These are phyloP conservation scores for Belgica antarctica DNA, from an alignment of 2,888 invertebrate species.

Conservation along the genomic window DNA sequence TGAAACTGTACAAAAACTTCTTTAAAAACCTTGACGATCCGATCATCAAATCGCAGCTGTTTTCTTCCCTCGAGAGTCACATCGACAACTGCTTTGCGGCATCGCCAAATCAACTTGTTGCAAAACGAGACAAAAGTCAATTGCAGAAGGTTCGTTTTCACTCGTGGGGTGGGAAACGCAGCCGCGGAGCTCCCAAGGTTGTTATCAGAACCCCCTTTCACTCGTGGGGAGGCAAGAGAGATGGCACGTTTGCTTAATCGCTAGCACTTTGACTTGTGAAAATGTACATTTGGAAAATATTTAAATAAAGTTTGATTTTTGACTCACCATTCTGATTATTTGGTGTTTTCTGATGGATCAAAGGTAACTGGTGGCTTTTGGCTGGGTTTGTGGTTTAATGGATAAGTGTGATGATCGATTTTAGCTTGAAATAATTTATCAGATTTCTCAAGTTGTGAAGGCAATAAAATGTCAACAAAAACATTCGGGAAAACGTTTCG, in stretches of 20 bases:
- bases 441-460: too few species aligned
- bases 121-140: conserved; percentile 25
- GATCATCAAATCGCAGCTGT: conserved; percentile 29
- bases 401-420: too few species aligned
- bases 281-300: conserved; percentile 12
- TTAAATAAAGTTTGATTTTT: conserved; percentile 30
- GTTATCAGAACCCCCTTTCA: conserved; percentile 44
- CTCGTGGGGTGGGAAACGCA: conserved; percentile 33
- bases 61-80: conserved; percentile 13
- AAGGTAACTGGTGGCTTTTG: too few species aligned
- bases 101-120: background rate
- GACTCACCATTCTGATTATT: conserved; percentile 41
- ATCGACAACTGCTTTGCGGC: conserved; percentile 18
- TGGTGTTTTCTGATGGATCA: background rate
- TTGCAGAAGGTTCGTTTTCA: conserved; percentile 31
- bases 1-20: conserved; percentile 18
- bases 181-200: conserved; percentile 39
- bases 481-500: too few species aligned
- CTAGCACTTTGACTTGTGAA: background rate
- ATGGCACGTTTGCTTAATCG: conserved; percentile 25
- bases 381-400: too few species aligned
- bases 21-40: conserved; percentile 21
- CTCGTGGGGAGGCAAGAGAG: conserved; percentile 45
- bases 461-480: too few species aligned
- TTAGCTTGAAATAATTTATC: too few species aligned